A percentile compares a stretch with the other conserved stretches of the same genome.
These are phyloP conservation scores for Taxidea taxus DNA, from an alignment of 2,113 vertebrate genomes.

Conservation along the genomic window DNA sequence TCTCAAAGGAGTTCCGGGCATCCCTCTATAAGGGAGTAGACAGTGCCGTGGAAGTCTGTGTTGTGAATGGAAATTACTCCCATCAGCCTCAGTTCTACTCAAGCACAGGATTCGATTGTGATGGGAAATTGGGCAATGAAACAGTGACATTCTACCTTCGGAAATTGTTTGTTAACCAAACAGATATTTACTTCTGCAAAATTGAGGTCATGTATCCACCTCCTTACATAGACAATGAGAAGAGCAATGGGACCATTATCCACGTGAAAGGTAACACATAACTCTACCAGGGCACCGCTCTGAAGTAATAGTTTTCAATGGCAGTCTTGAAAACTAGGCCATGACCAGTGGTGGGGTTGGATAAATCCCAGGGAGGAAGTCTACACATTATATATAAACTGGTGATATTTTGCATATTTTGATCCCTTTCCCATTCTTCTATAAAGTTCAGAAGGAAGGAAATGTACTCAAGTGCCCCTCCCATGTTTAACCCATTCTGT, in stretches of 20 bases:
- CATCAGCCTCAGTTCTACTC: slow-evolving; percentile 10
- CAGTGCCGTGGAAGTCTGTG: slow-evolving; percentile 79
- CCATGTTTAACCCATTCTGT: slow-evolving; percentile 57
- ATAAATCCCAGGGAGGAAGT: not conserved
- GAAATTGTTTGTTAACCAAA: slow-evolving; percentile 80
- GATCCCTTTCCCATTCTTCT: not conserved
- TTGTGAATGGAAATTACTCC: slow-evolving; percentile 76
- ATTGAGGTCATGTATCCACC: slow-evolving; percentile 84
- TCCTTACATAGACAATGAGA: slow-evolving; percentile 81
- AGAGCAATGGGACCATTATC: slow-evolving; percentile 83
- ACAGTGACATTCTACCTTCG: slow-evolving; percentile 81
- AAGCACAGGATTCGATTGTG: slow-evolving; percentile 75
- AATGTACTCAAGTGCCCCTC: slow-evolving; percentile 42
- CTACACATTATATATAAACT: not conserved
- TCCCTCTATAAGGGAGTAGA: slow-evolving; percentile 80
- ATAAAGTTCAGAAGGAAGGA: slow-evolving; percentile 29
- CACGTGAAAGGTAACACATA: slow-evolving; percentile 82
- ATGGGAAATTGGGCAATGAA: slow-evolving; percentile 56
- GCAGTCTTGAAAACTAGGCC: not conserved
- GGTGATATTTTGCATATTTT: not conserved
- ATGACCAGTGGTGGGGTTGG: not conserved
- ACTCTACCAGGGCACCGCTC: not conserved
- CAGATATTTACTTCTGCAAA: slow-evolving; percentile 87
- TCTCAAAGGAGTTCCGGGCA: slow-evolving; percentile 79
- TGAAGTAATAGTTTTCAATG: not conserved